Conservation (phyloP, 2,113 vertebrate genomes). For the Promerops cafer region DNA sequence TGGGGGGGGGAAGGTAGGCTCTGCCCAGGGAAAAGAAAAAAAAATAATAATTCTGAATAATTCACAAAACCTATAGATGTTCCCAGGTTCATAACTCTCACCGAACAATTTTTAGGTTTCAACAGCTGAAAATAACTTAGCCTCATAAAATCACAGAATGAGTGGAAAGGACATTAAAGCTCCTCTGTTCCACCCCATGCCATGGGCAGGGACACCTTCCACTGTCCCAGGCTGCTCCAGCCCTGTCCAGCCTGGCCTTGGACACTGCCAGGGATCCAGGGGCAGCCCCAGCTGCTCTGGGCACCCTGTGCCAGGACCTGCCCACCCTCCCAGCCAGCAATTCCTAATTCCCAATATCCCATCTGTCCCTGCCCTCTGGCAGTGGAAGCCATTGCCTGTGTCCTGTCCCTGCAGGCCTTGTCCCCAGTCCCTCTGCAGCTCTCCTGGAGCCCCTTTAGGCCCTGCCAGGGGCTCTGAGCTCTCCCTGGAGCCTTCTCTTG, state of each 20-base stretch:
- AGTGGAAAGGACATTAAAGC: neutral
- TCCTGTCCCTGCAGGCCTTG: neutral
- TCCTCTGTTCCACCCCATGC: neutral
- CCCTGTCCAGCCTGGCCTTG: accelerated
- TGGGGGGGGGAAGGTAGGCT: accelerated
- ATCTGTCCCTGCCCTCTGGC: neutral
- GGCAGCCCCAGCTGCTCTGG: neutral
- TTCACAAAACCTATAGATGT: neutral
- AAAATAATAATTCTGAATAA: neutral
- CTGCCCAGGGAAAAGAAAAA: neutral
- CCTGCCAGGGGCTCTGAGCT: neutral
- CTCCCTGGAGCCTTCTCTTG: neutral
- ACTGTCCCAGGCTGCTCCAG: accelerated
- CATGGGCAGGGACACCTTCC: neutral
- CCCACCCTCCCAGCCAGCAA: accelerated
- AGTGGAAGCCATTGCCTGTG: accelerated
- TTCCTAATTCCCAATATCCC: neutral
- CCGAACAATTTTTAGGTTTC: neutral
- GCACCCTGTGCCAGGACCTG: neutral
- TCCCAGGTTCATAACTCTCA: accelerated
- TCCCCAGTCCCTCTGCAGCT: neutral
- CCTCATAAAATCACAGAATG: neutral
- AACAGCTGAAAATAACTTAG: neutral
- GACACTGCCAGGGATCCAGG: neutral
- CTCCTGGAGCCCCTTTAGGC: neutral